phyloP scores from a whole-genome alignment of 2,888 invertebrate species.

The Stratiomys singularior region DNA sequence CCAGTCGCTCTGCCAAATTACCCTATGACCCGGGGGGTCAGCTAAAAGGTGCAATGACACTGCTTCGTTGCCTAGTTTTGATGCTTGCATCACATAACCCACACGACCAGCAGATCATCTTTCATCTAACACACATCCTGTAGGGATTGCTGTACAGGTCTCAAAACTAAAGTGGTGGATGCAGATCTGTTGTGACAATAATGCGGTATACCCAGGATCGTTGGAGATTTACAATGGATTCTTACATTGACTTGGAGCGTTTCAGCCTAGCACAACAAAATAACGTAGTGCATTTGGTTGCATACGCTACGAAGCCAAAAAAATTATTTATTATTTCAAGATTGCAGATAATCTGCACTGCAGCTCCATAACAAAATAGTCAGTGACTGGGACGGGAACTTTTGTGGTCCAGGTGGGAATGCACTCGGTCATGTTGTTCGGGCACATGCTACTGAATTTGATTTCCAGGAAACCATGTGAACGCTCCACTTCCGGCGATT shows the following conservation, averaged over 20 bases:
- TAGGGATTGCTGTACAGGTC: slow-evolving; percentile 33
- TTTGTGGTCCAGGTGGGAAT: slow-evolving; percentile 26
- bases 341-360: slow-evolving; percentile 41
- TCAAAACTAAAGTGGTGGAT: slow-evolving; percentile 32
- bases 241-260: not conserved
- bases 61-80: slow-evolving; percentile 4
- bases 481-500: not conserved
- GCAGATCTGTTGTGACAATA: slow-evolving; percentile 35
- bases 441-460: not conserved
- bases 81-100: slow-evolving; percentile 11
- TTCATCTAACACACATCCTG: slow-evolving; percentile 23
- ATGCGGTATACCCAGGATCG: slow-evolving; percentile 32
- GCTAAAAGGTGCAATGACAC: slow-evolving; percentile 14
- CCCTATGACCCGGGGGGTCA: no score
- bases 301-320: slow-evolving; percentile 19
- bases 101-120: slow-evolving; percentile 35
- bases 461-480: not conserved
- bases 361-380: slow-evolving; percentile 23
- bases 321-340: slow-evolving; percentile 28
- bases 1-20: no score
- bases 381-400: not conserved
- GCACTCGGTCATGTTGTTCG: not conserved
- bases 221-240: slow-evolving; percentile 27
- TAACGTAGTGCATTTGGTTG: slow-evolving; percentile 1
- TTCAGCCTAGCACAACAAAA: not conserved